phyloP scores from a whole-genome alignment of 1,140 invertebrate genomes.

The Papilio helenus region DNA sequence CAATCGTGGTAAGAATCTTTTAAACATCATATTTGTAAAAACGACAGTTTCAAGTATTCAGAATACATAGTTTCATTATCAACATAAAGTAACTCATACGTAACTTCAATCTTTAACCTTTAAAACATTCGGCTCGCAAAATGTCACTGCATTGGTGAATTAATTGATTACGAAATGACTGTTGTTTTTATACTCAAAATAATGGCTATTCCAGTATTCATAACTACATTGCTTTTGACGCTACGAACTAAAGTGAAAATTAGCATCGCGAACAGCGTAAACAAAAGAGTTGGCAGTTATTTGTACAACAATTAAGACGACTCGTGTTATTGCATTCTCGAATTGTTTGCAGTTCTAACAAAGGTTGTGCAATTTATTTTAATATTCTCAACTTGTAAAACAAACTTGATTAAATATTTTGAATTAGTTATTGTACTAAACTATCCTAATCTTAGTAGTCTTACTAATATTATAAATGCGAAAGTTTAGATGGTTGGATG shows the following conservation, averaged over 20 bases:
- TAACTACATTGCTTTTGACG: constrained; percentile 3
- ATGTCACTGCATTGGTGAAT: background rate
- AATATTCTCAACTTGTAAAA: background rate
- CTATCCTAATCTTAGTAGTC: no score
- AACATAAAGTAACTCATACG: no score
- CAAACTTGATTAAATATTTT: constrained; percentile 4
- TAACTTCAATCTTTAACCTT: no score
- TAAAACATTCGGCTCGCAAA: no score
- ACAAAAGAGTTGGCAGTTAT: constrained; percentile 26
- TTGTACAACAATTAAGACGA: constrained; percentile 6
- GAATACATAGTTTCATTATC: no score
- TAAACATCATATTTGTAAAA: no score
- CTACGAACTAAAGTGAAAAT: constrained; percentile 21
- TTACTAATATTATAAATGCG: no score
- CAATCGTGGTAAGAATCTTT: no score
- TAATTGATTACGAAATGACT: background rate
- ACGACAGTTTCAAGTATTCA: no score
- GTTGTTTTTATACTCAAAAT: background rate
- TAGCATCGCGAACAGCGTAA: constrained; percentile 9
- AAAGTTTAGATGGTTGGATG: no score
- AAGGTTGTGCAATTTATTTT: background rate
- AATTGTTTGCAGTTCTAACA: constrained; percentile 6
- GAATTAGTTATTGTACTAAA: background rate
- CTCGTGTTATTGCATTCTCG: constrained; percentile 17
- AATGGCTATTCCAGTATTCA: constrained; percentile 14